phyloP scores from a whole-genome alignment of 2,888 invertebrate genomes.

The Amiota mariae region DNA sequence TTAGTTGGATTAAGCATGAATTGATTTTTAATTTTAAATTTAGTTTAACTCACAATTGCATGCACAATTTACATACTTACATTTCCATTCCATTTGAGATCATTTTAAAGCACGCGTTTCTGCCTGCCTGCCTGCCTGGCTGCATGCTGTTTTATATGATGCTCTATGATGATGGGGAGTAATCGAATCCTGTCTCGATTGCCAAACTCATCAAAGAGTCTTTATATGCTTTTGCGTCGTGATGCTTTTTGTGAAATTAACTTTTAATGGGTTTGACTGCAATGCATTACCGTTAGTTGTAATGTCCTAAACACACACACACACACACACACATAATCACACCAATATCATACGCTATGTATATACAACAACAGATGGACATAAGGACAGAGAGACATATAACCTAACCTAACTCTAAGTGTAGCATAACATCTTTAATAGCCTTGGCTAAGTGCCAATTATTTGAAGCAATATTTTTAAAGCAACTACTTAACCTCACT shows the following conservation, averaged over 20 bases:
- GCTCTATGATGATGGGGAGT: too few relatives aligned
- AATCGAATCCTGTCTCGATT: slow-evolving; percentile 10
- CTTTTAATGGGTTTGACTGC: slow-evolving; percentile 30
- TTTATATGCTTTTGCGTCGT: slow-evolving; percentile 14
- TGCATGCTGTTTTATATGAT: background rate
- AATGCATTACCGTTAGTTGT: slow-evolving; percentile 23
- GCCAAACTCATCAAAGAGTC: slow-evolving; percentile 15
- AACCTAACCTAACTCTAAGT: background rate
- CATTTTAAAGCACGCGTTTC: background rate
- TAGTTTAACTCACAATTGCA: background rate
- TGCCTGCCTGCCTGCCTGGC: background rate
- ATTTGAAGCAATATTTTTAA: background rate
- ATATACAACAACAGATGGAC: too few relatives aligned
- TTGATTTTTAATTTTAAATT: background rate
- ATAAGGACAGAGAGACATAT: background rate
- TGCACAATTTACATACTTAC: background rate
- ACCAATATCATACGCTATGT: background rate
- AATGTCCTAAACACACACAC: slow-evolving; percentile 18
- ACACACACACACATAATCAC: background rate
- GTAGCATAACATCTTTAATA: background rate
- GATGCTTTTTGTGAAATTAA: slow-evolving; percentile 29
- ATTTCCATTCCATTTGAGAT: background rate
- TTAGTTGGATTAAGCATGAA: background rate
- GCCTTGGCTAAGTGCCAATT: slow-evolving; percentile 21
- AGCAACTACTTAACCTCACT: slow-evolving; percentile 2